A percentile compares a stretch with the other conserved stretches of the same genome.
These are phyloP conservation scores for Melanotaenia duboulayi DNA, from an alignment of 2,113 vertebrate species.

Conservation along the genomic window DNA sequence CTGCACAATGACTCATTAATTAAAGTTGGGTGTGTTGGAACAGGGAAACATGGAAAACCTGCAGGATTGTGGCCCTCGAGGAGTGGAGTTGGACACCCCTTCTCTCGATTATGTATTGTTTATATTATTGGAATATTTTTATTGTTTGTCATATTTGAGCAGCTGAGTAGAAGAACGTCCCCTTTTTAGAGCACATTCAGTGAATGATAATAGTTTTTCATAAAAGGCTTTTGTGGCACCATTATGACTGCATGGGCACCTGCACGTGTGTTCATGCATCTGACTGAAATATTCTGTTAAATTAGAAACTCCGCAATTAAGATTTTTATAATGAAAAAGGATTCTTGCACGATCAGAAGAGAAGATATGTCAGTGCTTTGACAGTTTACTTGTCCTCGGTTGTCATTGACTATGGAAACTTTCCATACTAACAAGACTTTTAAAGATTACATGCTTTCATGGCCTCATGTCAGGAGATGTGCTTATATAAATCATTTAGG, in stretches of 20 bases:
- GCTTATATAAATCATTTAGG: slow-evolving; percentile 38
- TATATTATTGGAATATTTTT: neutral
- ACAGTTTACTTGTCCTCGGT: neutral
- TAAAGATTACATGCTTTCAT: slow-evolving; percentile 1
- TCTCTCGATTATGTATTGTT: neutral
- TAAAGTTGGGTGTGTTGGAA: too few species aligned
- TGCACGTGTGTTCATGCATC: neutral
- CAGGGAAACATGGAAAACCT: too few species aligned
- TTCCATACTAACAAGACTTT: neutral
- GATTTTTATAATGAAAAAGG: neutral
- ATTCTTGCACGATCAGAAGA: neutral
- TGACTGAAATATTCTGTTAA: neutral
- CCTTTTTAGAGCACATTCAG: neutral
- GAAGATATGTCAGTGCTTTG: neutral
- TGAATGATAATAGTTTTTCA: neutral
- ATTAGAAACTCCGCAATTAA: neutral
- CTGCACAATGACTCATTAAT: too few species aligned
- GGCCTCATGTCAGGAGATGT: neutral
- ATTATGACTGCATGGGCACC: neutral
- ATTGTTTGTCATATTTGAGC: neutral
- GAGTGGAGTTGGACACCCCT: too few species aligned
- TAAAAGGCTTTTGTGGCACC: neutral
- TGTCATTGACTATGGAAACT: neutral
- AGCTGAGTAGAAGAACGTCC: neutral
- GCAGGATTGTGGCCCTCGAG: too few species aligned